Evolutionary conservation across 2,797 vertebrate genomes (phyloP).

Genomic region (Hipposideros larvatus): DNA sequence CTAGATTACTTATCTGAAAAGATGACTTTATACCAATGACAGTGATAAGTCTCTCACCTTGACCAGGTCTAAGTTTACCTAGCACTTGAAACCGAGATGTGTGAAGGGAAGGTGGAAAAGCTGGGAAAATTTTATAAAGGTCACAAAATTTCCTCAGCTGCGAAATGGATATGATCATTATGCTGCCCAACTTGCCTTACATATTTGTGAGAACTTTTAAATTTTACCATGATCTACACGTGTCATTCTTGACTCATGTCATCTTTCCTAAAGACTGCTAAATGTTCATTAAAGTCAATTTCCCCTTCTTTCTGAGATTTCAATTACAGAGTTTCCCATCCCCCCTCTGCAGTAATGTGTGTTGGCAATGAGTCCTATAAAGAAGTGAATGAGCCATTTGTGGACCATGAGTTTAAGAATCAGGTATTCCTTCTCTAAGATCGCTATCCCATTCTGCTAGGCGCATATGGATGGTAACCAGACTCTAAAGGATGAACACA

Average conservation of each 20-base stretch:
- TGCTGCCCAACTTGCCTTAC: background rate
- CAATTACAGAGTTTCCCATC: background rate
- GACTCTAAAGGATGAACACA: background rate
- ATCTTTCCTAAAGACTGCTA: background rate
- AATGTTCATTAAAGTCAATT: background rate
- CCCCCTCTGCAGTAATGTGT: accelerated
- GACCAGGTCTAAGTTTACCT: background rate
- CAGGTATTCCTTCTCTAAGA: background rate
- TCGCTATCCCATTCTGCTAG: background rate
- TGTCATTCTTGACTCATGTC: background rate
- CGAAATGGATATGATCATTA: background rate
- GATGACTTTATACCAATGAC: background rate
- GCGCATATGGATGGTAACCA: background rate
- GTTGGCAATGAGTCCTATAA: background rate
- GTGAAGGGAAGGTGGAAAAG: background rate
- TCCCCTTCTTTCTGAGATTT: background rate
- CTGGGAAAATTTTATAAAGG: background rate
- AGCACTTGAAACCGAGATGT: background rate
- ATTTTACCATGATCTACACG: background rate
- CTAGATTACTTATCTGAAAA: background rate
- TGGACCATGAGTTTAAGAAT: background rate
- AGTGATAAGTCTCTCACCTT: background rate
- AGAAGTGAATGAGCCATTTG: background rate
- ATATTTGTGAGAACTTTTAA: background rate
- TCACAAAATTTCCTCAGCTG: background rate